Percentiles rank a stretch among this genome's conserved stretches.
Evolutionary conservation across 2,888 invertebrate species (phyloP).

Genomic region (Euclidia mi): DNA sequence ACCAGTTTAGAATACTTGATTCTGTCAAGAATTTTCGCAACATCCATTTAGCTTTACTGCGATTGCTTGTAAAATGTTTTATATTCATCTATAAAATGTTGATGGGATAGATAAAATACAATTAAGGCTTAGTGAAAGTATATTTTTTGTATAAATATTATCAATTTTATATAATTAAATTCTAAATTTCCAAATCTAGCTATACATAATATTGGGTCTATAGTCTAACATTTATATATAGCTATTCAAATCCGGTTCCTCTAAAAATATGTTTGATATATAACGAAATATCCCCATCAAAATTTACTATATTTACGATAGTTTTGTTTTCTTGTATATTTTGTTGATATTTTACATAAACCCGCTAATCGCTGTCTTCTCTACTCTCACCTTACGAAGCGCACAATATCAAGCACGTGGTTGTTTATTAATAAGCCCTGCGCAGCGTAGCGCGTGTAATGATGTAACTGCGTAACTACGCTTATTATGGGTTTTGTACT

Average conservation of each 20-base stretch:
- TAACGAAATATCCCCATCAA: too few species aligned
- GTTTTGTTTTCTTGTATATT: background rate
- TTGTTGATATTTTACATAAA: background rate
- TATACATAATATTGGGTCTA: too few species aligned
- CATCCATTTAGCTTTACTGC: constrained; percentile 8
- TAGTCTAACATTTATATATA: too few species aligned
- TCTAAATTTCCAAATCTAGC: too few species aligned
- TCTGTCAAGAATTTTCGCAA: constrained; percentile 14
- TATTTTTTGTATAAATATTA: background rate
- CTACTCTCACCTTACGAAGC: constrained; percentile 50
- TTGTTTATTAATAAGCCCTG: constrained; percentile 82
- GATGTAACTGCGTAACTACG: constrained; percentile 76
- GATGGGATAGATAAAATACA: constrained; percentile 34
- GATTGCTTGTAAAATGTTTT: constrained; percentile 31
- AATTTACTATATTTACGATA: too few species aligned
- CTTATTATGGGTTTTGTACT: constrained; percentile 56
- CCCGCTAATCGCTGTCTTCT: constrained; percentile 47
- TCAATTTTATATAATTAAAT: too few species aligned
- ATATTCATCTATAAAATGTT: constrained; percentile 36
- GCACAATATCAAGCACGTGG: constrained; percentile 80
- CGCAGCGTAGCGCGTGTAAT: constrained; percentile 81
- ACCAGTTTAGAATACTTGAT: constrained; percentile 27
- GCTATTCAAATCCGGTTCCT: too few species aligned
- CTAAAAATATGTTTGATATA: too few species aligned
- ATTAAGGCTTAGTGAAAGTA: constrained; percentile 31